A percentile compares a stretch with the other conserved stretches of the same genome.
Conservation (phyloP, 2,797 vertebrate genomes). For the Rhynchonycteris naso region DNA sequence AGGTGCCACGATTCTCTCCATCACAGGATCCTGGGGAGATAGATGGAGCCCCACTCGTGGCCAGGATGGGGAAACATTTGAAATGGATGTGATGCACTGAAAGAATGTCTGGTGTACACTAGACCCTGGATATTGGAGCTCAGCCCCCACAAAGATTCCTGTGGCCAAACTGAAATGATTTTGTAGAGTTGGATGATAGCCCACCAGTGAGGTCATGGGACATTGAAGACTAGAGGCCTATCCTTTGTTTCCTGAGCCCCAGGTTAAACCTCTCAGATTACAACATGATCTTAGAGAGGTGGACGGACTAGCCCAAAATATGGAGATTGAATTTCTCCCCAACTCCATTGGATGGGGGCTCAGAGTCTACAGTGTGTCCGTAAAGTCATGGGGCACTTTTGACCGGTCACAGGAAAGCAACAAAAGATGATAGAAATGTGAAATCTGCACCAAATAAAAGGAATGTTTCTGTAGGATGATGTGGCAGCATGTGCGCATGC, state of each 20-base stretch:
- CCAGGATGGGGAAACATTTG: not conserved
- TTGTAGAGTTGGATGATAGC: not conserved
- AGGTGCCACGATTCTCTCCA: fast-evolving
- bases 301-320: not conserved
- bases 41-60: no score
- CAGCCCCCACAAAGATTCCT: not conserved
- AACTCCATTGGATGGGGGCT: not conserved
- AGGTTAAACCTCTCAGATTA: not conserved
- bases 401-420: no score
- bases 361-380: no score
- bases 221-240: not conserved
- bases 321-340: not conserved
- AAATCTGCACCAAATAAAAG: no score
- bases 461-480: no score
- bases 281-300: not conserved
- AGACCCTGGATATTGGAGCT: not conserved
- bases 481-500: no score
- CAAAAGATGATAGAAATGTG: no score
- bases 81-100: not conserved
- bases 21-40: not conserved
- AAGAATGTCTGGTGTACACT: not conserved
- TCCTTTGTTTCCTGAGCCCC: not conserved
- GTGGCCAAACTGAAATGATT: not conserved
- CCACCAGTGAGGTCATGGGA: not conserved
- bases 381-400: no score